Percentiles rank a stretch among this genome's conserved stretches.
phyloP scores from a whole-genome alignment of 2,888 invertebrate species.

The Agrenia bidenticulata region DNA sequence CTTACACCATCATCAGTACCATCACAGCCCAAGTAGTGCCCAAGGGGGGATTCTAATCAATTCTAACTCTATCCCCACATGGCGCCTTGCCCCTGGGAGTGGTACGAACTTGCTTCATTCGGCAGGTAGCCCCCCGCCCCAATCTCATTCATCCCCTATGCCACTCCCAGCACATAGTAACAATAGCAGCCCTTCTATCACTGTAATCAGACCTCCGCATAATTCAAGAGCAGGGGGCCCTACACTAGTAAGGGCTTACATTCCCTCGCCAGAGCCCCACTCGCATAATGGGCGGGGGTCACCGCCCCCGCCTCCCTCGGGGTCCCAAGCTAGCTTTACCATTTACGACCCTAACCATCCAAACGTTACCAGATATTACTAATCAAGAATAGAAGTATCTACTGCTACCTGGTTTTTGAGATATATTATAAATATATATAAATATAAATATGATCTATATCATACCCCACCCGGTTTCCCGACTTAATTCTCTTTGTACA shows the following conservation, averaged over 20 bases:
- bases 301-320: constrained; percentile 14
- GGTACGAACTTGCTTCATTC: constrained; percentile 34
- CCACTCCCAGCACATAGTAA: constrained; percentile 27
- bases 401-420: neutral
- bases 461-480: no score
- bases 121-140: constrained; percentile 19
- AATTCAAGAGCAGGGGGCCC: constrained; percentile 24
- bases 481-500: no score
- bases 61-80: constrained; percentile 27
- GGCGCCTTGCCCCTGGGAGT: constrained; percentile 37
- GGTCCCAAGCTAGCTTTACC: neutral
- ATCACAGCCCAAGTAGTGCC: neutral
- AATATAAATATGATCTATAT: no score
- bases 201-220: constrained; percentile 7
- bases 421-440: no score
- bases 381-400: constrained; percentile 1
- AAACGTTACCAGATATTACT: constrained; percentile 39
- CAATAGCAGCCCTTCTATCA: neutral
- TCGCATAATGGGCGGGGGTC: constrained; percentile 2
- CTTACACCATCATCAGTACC: neutral
- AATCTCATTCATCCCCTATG: constrained; percentile 12
- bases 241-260: constrained; percentile 34
- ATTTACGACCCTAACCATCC: constrained; percentile 19
- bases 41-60: neutral
- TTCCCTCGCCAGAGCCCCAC: constrained; percentile 27